Percentiles rank a stretch among this genome's conserved stretches.
phyloP scores from a whole-genome alignment of 2,888 invertebrate genomes.

The Drosophila conformis region DNA sequence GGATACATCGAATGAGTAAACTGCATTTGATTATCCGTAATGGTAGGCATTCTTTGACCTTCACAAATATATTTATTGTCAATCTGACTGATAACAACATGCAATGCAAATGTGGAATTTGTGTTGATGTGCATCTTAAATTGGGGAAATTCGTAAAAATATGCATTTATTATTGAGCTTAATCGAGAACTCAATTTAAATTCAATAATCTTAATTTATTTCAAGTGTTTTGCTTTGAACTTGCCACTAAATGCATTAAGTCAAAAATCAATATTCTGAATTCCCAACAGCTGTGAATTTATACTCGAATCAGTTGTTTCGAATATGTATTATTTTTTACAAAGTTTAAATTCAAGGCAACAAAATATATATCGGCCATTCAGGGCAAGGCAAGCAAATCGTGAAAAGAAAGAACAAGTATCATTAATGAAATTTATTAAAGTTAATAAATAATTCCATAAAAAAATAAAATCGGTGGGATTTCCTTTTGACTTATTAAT shows the following conservation, averaged over 20 bases:
- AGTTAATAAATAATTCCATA: background rate
- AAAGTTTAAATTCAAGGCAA: conserved; percentile 18
- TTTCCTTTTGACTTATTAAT: background rate
- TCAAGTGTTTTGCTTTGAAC: conserved; percentile 14
- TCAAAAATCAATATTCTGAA: conserved; percentile 19
- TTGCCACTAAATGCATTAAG: background rate
- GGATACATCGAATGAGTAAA: conserved; percentile 13
- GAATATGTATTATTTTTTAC: background rate
- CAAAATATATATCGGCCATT: background rate
- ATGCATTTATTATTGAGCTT: conserved; percentile 7
- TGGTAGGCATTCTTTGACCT: background rate
- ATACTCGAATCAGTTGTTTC: conserved; percentile 4
- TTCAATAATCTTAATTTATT: conserved; percentile 12
- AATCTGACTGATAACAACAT: background rate
- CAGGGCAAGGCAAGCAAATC: conserved; percentile 13
- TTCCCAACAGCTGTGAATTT: background rate
- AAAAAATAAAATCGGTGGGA: background rate
- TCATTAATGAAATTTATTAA: background rate
- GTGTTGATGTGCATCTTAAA: background rate
- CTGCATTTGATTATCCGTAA: background rate
- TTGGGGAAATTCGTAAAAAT: background rate
- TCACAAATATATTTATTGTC: background rate
- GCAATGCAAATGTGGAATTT: background rate
- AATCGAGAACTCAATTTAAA: conserved; percentile 17
- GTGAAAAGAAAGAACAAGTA: conserved; percentile 4